Conservation (phyloP, 1,140 invertebrate species). For the Sarcophaga bullata region DNA sequence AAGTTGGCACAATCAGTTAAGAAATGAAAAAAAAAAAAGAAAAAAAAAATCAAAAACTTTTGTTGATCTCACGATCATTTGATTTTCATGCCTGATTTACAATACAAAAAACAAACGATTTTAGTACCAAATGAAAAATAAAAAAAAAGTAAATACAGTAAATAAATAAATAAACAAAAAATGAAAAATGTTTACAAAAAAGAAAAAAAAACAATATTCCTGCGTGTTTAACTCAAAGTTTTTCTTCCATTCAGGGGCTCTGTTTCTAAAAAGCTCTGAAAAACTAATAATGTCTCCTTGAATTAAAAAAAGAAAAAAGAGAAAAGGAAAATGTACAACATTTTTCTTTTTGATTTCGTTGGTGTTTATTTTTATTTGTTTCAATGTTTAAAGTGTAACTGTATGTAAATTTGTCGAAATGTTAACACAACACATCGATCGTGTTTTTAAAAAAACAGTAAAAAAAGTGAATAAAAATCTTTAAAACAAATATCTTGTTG, state of each 20-base stretch:
- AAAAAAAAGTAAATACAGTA: conserved; percentile 19
- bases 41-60: conserved; percentile 9
- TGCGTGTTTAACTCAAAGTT: conserved; percentile 12
- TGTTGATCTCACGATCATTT: conserved; percentile 39
- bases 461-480: conserved; percentile 9
- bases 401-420: conserved; percentile 40
- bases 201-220: conserved; percentile 19
- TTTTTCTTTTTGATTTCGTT: neutral
- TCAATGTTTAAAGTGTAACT: conserved; percentile 33
- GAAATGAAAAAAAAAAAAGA: conserved; percentile 13
- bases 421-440: conserved; percentile 40
- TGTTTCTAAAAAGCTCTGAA: neutral
- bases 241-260: neutral
- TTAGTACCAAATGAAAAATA: conserved; percentile 13
- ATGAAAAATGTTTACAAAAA: neutral
- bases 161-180: conserved; percentile 8
- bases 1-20: conserved; percentile 40
- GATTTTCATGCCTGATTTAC: conserved; percentile 38
- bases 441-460: conserved; percentile 25
- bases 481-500: conserved; percentile 7
- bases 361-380: conserved; percentile 18
- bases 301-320: neutral
- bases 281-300: conserved; percentile 17
- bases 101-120: conserved; percentile 30
- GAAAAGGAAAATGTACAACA: conserved; percentile 1